These are phyloP conservation scores for Cyphomyrus discorhynchus DNA, from an alignment of 2,113 vertebrate genomes.

Conservation along the genomic window DNA sequence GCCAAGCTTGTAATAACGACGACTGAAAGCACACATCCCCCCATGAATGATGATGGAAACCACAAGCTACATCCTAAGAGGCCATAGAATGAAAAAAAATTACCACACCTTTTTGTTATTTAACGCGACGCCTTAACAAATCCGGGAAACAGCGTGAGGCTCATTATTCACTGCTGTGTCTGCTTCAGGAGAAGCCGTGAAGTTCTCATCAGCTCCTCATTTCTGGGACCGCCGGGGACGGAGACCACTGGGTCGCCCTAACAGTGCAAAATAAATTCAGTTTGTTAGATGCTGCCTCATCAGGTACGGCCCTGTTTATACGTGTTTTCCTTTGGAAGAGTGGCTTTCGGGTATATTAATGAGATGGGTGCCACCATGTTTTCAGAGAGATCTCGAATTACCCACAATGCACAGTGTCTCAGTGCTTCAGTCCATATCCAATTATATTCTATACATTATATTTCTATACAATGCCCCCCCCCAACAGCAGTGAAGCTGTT, in stretches of 20 bases:
- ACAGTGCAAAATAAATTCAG: background rate
- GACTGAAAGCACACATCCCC: background rate
- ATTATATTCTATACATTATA: background rate
- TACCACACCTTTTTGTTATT: background rate
- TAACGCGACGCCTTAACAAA: background rate
- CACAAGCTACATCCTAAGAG: background rate
- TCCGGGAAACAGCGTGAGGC: background rate
- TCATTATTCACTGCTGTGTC: background rate
- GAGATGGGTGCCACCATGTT: background rate
- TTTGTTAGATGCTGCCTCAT: background rate
- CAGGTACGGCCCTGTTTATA: background rate
- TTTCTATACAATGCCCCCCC: background rate
- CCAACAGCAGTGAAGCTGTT: background rate
- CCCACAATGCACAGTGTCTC: background rate
- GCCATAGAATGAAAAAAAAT: background rate
- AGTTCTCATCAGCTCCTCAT: background rate
- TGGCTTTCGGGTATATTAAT: background rate
- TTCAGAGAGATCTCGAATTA: background rate
- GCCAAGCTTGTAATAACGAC: background rate
- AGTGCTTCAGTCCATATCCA: background rate
- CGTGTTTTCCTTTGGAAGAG: background rate
- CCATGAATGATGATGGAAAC: background rate
- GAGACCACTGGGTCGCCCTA: background rate
- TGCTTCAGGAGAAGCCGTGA: background rate
- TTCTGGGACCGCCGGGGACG: background rate